Evolutionary conservation across 1,140 invertebrate species (phyloP).

Genomic region (Gonatopus flavifemur): DNA sequence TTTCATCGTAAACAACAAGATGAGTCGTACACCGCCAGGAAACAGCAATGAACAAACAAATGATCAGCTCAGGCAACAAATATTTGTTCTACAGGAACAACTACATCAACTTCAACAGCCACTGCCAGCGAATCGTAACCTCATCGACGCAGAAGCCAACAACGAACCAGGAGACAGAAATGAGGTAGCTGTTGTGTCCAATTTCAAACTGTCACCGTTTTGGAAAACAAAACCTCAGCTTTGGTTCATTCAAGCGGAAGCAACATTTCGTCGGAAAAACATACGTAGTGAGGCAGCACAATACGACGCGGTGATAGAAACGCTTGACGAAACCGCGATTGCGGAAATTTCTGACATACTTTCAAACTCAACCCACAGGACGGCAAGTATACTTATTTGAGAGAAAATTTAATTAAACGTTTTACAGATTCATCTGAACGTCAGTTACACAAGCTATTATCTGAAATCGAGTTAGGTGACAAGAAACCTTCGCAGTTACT

Average conservation of each 20-base stretch:
- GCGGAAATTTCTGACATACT: neutral
- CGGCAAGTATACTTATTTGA: neutral
- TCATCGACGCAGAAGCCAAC: too few relatives aligned
- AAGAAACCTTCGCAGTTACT: conserved; percentile 39
- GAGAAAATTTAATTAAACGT: neutral
- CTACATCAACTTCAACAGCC: too few relatives aligned
- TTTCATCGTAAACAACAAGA: too few relatives aligned
- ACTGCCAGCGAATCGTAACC: too few relatives aligned
- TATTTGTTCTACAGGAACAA: too few relatives aligned
- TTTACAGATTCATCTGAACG: neutral
- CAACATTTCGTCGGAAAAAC: neutral
- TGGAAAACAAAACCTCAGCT: neutral
- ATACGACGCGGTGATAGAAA: neutral
- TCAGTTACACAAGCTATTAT: neutral
- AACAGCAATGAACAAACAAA: too few relatives aligned
- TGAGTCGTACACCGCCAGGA: too few relatives aligned
- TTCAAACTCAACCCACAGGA: neutral
- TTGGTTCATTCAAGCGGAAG: neutral
- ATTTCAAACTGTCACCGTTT: neutral
- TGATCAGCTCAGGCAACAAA: too few relatives aligned
- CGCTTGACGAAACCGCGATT: neutral
- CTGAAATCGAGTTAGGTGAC: conserved; percentile 18
- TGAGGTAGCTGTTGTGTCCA: too few relatives aligned
- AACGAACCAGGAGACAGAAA: too few relatives aligned
- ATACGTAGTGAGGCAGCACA: neutral